Base-by-base conservation (phyloP, 1,140 invertebrate species). In the Nasonia longicornis region DNA sequence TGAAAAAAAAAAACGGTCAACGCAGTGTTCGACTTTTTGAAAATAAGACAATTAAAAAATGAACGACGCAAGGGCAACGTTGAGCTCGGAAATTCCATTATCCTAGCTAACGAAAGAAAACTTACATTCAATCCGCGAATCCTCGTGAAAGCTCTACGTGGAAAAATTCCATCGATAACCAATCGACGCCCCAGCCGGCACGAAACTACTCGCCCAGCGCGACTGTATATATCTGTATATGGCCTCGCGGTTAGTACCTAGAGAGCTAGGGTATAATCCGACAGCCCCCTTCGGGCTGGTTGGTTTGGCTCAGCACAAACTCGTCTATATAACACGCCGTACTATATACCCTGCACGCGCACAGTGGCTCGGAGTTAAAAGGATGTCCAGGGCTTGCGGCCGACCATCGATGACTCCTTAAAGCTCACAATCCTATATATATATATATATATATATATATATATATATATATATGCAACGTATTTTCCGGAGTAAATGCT, bases 351-450 rank as follows among this genome's bases (percentile, higher is more conserved):
- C 14, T 29, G 20, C 31, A 7, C 29, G 20, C 29, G 10, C 69
- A 71, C 69, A 71, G 42, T 71, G 69, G 66, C 31, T 31, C 3
- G 66, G 69, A 71, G 69, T 71, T 42, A 71, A 71, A 71, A 35
- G 69, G 69, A 26, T 42, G 35, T 71, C 35, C 69, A 31, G 10
- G 26, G 69, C 29, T 71, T 71, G 69, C 20, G 64, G 22, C 10
- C 64, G 26, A 29, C 29, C 64, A 29, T 67, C 29, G 22, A 26
- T 26, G 22, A 29, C 64, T 67, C 26, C 64, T 31, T 67, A 67
- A 67, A 29, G 64, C 64, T 31, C 2, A 2, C 12, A 35, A 10
- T 38, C 35, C 69, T 31, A 38, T 71, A 71, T 26, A 26, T 26
- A 0, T 26, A 26, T 26, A 26, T 0, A 26, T 0, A 26, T n/a